Evolutionary conservation across 2,888 invertebrate genomes (phyloP).

Genomic region (Diabrotica balteata): DNA sequence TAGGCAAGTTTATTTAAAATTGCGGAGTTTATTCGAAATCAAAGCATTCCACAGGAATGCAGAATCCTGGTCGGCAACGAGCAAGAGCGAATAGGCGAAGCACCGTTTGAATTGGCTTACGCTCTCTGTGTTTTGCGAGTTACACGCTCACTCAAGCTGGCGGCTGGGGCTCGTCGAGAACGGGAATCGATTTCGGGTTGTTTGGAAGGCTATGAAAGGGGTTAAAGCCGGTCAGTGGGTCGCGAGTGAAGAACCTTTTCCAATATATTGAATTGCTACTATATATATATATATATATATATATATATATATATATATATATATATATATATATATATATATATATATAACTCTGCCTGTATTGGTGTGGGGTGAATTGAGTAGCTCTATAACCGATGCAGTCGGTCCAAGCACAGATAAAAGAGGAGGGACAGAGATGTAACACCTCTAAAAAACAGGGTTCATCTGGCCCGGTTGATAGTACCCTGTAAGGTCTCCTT

Average conservation of each 20-base stretch:
- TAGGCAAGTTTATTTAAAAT: not conserved
- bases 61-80: not conserved
- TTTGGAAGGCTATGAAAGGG: not conserved
- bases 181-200: constrained; percentile 1
- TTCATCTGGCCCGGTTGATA: no score
- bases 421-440: no score
- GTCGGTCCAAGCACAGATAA: no score
- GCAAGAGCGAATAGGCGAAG: not conserved
- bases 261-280: not conserved
- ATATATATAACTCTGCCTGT: no score
- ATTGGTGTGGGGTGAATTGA: no score
- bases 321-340: no score
- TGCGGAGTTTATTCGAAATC: not conserved
- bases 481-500: no score
- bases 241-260: not conserved
- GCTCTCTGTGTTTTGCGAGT: not conserved
- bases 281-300: no score
- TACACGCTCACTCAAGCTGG: not conserved
- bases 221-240: constrained; percentile 1
- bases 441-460: no score
- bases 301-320: no score
- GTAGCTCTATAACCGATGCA: no score
- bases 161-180: not conserved
- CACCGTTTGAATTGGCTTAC: not conserved
- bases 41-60: not conserved